Evolutionary conservation across 2,113 vertebrate species (phyloP), one percentile per base, ranked within the genome.

Genomic region (Melanotaenia duboulayi): DNA sequence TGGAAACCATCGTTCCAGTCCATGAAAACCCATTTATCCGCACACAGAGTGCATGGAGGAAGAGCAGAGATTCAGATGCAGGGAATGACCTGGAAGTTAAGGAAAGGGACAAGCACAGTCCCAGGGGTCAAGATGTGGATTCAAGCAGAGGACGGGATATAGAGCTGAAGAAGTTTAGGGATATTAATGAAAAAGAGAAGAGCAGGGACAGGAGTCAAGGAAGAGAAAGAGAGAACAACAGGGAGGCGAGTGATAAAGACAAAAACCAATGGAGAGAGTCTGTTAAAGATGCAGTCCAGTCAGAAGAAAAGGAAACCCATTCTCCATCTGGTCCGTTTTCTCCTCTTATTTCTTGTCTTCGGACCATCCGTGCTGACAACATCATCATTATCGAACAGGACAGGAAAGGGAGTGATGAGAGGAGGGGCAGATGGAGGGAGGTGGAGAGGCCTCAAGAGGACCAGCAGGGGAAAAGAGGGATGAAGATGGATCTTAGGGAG

Each of bases 11-110:
- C 0, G 92, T 92, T n/a, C 94, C 95, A 0, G 83, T 96, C 42
- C 93, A 93, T 57, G 93, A 95, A 86, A 97, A 96, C 77, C 94
- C 93, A 16, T 96, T 96, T 73, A 94, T 96, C 13, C 90, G 89
- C 16, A 94, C 93, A 0, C 94, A 96, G 67, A 93, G 89, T 23
- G 71, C 79, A 19, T 89, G 89, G 86, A 91, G 54, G 74, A 92
- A 85, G 44, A 78, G 69, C 23, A 80, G 44, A 58, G 90, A 85
- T 56, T 28, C 32, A 14, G 87, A 89, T 16, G 56, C 16, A 3
- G 55, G 62, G 25, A 84, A 25, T 0, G 87, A 91, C 2, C 24
- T 46, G 19, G 88, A 89, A 22, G 32, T 32, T 12, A 88, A 65
- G 25, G 90, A 87, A n/a, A 83, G 5, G 65, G 89, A 74, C 1